A percentile compares a stretch with the other conserved stretches of the same genome.
phyloP scores from a whole-genome alignment of 2,113 vertebrate genomes.

The Nothobranchius kuhntae region DNA sequence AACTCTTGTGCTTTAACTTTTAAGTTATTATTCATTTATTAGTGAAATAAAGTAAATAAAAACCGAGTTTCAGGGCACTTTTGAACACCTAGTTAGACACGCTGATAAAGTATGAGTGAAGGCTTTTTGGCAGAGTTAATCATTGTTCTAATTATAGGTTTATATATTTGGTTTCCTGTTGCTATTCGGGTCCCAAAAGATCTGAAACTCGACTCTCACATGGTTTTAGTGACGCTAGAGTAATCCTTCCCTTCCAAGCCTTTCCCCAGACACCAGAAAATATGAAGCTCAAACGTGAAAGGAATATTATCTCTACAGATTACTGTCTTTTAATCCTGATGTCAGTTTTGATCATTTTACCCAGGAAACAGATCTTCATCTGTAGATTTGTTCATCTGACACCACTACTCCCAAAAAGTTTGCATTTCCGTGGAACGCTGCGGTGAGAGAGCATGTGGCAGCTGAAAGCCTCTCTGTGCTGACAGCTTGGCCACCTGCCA shows the following conservation, averaged over 20 bases:
- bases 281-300: constrained; percentile 13
- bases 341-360: constrained; percentile 6
- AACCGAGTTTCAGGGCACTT: background rate
- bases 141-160: constrained; percentile 74
- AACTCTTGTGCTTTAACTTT: too few relatives aligned
- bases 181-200: constrained; percentile 35
- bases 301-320: background rate
- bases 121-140: constrained; percentile 51
- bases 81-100: constrained; percentile 19
- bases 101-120: constrained; percentile 41
- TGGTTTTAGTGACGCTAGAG: constrained; percentile 50
- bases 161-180: constrained; percentile 64
- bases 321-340: background rate
- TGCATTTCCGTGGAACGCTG: constrained; percentile 38
- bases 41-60: too few relatives aligned
- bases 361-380: background rate
- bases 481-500: constrained; percentile 52
- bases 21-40: too few relatives aligned
- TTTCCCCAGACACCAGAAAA: constrained; percentile 5
- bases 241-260: constrained; percentile 37
- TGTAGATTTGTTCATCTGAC: constrained; percentile 8
- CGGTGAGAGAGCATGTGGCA: constrained; percentile 32
- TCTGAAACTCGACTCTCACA: constrained; percentile 74
- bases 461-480: constrained; percentile 52
- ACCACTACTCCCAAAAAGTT: constrained; percentile 22